Percentiles rank a stretch among this genome's conserved stretches.
These are phyloP conservation scores for Cyprinodon tularosa DNA, from an alignment of 2,113 vertebrate genomes.

Conservation along the genomic window DNA sequence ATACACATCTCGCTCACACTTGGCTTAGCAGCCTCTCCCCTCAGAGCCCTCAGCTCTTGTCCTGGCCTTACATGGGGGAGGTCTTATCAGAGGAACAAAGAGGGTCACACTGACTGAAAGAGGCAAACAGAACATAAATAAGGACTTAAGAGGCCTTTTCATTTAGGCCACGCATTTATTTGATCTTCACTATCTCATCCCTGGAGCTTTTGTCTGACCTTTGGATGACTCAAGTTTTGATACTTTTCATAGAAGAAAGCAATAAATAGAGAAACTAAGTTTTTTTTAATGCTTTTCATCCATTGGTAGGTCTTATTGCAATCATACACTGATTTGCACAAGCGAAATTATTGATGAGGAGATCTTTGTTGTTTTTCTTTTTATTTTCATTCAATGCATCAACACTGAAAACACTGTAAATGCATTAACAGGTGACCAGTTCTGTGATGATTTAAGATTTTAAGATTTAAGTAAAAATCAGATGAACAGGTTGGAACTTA, in stretches of 20 bases:
- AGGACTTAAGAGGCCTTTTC: neutral
- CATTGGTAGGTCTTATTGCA: neutral
- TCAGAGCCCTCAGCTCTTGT: slow-evolving; percentile 23
- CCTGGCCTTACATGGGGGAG: slow-evolving; percentile 54
- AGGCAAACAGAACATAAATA: slow-evolving; percentile 14
- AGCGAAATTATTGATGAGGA: neutral
- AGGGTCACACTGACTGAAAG: slow-evolving; percentile 33
- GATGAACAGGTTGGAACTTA: neutral
- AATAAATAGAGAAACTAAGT: neutral
- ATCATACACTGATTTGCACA: neutral
- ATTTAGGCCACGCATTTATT: slow-evolving; percentile 3
- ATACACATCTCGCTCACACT: slow-evolving; percentile 67
- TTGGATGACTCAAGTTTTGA: neutral
- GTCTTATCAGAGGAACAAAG: slow-evolving; percentile 41
- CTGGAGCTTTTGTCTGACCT: neutral
- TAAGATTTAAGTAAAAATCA: neutral
- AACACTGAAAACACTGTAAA: neutral
- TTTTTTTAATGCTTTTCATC: neutral
- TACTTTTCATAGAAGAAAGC: neutral
- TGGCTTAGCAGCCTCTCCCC: slow-evolving; percentile 57
- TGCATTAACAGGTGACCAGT: neutral
- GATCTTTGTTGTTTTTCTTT: neutral
- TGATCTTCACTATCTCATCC: slow-evolving; percentile 4
- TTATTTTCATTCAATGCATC: neutral
- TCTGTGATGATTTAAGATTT: neutral